Percentiles rank a stretch among this genome's conserved stretches.
These are phyloP conservation scores for Neostethus bicornis DNA, from an alignment of 2,797 vertebrate genomes.

Conservation along the genomic window DNA sequence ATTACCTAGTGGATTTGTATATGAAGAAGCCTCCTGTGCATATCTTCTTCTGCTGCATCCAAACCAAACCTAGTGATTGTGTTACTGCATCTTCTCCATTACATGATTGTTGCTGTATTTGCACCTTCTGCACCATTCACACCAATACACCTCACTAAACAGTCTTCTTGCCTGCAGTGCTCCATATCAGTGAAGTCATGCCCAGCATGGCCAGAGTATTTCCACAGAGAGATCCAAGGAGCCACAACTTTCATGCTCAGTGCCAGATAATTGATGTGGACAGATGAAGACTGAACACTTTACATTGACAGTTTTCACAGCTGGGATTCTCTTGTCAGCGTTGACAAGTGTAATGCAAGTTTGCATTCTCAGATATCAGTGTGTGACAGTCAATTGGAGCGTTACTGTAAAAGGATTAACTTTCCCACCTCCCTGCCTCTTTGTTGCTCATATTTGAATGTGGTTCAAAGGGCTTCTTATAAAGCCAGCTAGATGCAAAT, in stretches of 20 bases:
- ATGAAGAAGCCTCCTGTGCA: slow-evolving; percentile 53
- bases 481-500: slow-evolving; percentile 54
- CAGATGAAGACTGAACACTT: slow-evolving; percentile 36
- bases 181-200: slow-evolving; percentile 18
- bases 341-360: slow-evolving; percentile 36
- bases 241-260: slow-evolving; percentile 46
- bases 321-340: slow-evolving; percentile 38
- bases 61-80: slow-evolving; percentile 36
- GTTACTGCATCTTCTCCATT: neutral
- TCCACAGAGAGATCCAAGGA: slow-evolving; percentile 31
- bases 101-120: neutral
- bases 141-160: slow-evolving; percentile 4
- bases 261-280: slow-evolving; percentile 41
- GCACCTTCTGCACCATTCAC: slow-evolving; percentile 1
- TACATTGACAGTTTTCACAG: slow-evolving; percentile 48
- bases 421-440: slow-evolving; percentile 7
- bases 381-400: slow-evolving; percentile 27
- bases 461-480: slow-evolving; percentile 41
- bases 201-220: slow-evolving; percentile 32
- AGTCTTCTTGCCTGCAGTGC: slow-evolving; percentile 25
- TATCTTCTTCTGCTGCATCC: slow-evolving; percentile 34
- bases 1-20: slow-evolving; percentile 65
- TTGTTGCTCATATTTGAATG: slow-evolving; percentile 18
- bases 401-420: slow-evolving; percentile 32
- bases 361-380: slow-evolving; percentile 30